A percentile compares a stretch with the other conserved stretches of the same genome.
Evolutionary conservation across 2,113 vertebrate genomes (phyloP).

Genomic region (Melanostigma gelatinosum): DNA sequence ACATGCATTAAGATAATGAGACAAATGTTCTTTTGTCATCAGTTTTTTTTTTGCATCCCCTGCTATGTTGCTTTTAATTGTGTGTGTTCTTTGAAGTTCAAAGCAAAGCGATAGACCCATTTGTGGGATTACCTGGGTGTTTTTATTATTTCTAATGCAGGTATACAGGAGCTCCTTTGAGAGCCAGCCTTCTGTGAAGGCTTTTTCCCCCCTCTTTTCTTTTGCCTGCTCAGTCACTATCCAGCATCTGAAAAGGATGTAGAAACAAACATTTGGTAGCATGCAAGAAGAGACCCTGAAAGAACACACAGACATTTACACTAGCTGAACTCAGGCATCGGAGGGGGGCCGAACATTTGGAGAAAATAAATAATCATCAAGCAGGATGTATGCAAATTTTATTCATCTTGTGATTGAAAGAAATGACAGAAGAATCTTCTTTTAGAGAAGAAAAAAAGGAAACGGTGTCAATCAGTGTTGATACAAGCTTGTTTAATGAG

Average conservation of each 20-base stretch:
- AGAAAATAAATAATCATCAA: conserved; percentile 66
- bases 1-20: conserved; percentile 76
- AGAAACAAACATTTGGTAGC: conserved; percentile 69
- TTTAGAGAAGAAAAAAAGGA: conserved; percentile 45
- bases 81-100: conserved; percentile 84
- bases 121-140: conserved; percentile 78
- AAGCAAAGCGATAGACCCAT: conserved; percentile 80
- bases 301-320: conserved; percentile 70
- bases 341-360: conserved; percentile 52
- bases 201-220: conserved; percentile 48
- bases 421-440: conserved; percentile 54
- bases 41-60: conserved; percentile 62
- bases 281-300: conserved; percentile 44
- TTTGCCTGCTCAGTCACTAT: conserved; percentile 53
- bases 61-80: conserved; percentile 80
- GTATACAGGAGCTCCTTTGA: conserved; percentile 78
- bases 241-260: conserved; percentile 65
- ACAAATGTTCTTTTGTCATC: conserved; percentile 77
- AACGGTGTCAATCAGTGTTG: conserved; percentile 60
- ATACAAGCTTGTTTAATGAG: conserved; percentile 54
- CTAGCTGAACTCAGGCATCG: conserved; percentile 58
- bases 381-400: conserved; percentile 67
- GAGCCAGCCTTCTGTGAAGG: conserved; percentile 70
- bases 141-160: conserved; percentile 76
- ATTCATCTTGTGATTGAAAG: conserved; percentile 67